Percentiles rank a stretch among this genome's conserved stretches.
Evolutionary conservation across 1,140 invertebrate genomes (phyloP).

Genomic region (Teleopsis dalmanni): DNA sequence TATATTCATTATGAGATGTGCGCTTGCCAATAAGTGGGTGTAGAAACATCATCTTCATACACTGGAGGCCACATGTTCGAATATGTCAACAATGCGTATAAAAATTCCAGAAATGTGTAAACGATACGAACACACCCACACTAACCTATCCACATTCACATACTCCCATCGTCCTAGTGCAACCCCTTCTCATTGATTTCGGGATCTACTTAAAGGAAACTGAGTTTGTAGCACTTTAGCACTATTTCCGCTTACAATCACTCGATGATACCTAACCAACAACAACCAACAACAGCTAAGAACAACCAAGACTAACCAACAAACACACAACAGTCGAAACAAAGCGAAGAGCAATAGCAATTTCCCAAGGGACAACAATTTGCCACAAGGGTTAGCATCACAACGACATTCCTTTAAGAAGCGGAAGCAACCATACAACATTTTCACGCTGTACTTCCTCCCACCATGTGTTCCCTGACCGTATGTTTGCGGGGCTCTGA

Average conservation of each 20-base stretch:
- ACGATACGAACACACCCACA: conserved; percentile 8
- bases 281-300: neutral
- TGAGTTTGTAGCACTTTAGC: neutral
- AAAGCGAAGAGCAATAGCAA: neutral
- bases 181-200: neutral
- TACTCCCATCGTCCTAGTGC: neutral
- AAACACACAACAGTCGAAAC: neutral
- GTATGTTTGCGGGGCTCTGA: neutral
- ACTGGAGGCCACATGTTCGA: conserved; percentile 20
- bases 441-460: neutral
- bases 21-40: conserved; percentile 15
- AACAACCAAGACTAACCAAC: neutral
- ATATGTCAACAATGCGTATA: conserved; percentile 43
- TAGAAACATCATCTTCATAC: conserved; percentile 13
- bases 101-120: conserved; percentile 26
- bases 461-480: neutral
- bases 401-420: conserved; percentile 7
- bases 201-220: neutral
- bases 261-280: neutral
- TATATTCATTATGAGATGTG: conserved; percentile 33
- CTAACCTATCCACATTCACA: conserved; percentile 13
- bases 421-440: neutral
- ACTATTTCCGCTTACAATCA: neutral
- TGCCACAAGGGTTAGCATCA: conserved; percentile 23
- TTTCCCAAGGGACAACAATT: conserved; percentile 41